These are phyloP conservation scores for Lophochroa leadbeateri DNA, from an alignment of 2,113 vertebrate genomes.

Conservation along the genomic window DNA sequence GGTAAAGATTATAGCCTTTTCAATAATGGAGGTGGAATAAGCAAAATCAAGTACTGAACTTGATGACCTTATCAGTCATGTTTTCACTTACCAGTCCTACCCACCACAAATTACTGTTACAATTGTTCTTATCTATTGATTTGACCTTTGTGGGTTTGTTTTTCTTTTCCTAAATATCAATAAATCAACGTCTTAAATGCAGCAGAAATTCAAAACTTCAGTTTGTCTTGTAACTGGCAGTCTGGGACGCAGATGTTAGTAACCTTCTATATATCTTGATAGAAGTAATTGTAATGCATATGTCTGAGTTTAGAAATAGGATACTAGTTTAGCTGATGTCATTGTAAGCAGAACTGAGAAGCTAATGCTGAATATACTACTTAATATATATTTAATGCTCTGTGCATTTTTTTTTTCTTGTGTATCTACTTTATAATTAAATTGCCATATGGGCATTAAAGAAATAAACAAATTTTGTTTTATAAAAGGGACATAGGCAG, in stretches of 20 bases:
- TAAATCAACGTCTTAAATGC: conserved; percentile 58
- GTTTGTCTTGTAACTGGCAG: conserved; percentile 39
- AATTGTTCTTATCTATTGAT: conserved; percentile 66
- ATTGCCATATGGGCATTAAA: neutral
- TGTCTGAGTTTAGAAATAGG: neutral
- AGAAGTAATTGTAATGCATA: neutral
- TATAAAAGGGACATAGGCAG: neutral
- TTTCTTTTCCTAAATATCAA: conserved; percentile 28
- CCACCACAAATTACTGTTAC: neutral
- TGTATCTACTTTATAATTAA: neutral
- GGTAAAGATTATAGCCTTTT: conserved; percentile 44
- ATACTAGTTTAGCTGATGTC: neutral
- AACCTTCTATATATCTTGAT: conserved; percentile 33
- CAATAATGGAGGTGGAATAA: conserved; percentile 20
- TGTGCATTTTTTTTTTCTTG: neutral
- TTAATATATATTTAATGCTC: neutral
- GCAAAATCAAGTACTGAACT: conserved; percentile 9
- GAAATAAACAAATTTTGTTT: neutral
- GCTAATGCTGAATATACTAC: neutral
- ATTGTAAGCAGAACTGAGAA: neutral
- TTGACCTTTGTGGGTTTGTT: conserved; percentile 62
- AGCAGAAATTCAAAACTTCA: conserved; percentile 54
- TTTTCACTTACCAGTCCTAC: conserved; percentile 29
- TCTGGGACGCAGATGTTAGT: conserved; percentile 3
- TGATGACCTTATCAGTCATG: conserved; percentile 52